Conservation (phyloP, 2,113 vertebrate species). For the Rhineura floridana region DNA sequence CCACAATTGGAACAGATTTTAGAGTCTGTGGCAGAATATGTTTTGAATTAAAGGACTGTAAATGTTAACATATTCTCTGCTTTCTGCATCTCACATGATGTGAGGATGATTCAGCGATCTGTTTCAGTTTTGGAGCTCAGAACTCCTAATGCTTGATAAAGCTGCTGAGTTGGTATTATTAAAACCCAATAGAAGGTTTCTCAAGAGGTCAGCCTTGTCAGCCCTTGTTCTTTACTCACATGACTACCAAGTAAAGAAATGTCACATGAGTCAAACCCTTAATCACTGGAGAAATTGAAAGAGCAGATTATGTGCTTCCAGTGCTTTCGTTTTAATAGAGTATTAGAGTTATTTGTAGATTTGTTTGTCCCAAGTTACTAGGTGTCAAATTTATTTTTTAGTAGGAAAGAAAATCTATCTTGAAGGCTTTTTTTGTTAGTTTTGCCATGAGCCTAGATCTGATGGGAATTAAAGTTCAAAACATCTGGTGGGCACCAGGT, state of each 20-base stretch:
- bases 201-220: conserved; percentile 2
- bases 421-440: not conserved
- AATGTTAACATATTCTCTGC: not conserved
- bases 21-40: not conserved
- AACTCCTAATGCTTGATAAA: not conserved
- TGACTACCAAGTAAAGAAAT: conserved; percentile 9
- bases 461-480: not conserved
- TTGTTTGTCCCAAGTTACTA: conserved; percentile 38
- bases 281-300: conserved; percentile 8
- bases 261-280: not conserved
- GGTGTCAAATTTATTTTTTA: not conserved
- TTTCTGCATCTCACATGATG: not conserved
- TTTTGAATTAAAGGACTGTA: not conserved
- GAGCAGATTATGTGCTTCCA: not conserved
- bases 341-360: conserved; percentile 15
- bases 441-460: not conserved
- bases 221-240: not conserved
- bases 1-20: not conserved
- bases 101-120: not conserved
- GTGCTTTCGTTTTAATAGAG: conserved; percentile 18
- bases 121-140: not conserved
- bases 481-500: not conserved
- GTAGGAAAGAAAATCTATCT: not conserved
- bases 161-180: not conserved
- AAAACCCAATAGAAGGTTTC: conserved; percentile 10